Base-by-base conservation (phyloP, 2,113 vertebrate species). In the Cavia aperea region DNA sequence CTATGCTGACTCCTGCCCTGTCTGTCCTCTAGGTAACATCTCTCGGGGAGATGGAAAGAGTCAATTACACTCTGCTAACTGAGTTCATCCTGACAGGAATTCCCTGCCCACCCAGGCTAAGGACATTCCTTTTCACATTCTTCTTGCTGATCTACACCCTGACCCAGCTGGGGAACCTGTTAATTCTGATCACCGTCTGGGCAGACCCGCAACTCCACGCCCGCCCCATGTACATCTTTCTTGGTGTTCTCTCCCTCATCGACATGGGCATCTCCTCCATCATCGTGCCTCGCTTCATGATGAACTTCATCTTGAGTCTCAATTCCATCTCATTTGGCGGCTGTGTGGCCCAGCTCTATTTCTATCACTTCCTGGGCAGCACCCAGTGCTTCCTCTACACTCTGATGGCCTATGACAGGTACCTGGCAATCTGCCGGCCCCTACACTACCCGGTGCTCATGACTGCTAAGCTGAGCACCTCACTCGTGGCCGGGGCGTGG, bases 341-440 rank as follows among this genome's bases (percentile, higher is more conserved):
- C 23, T 98, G 98, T 87, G 95, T 97, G 2, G 3, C 95, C 1
- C 98, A 98, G 58, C 97, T 98, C 56, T 97, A 96, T 31, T 97
- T 97, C 94, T 97, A 97, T 33, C 95, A 94, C 1, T 96, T 96
- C 0, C 56, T 98, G 0, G 92, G 82, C 4, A 95, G 97, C 19
- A 97, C 97, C 0, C 96, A 96, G n/a, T 97, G 97, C 3, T 97
- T 95, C 81, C 96, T 98, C 65, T 96, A 98, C 29, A 98, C 97
- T 0, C 73, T 97, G 54, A 98, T 98, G 98, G 98, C 98, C 26
- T 98, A 97, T 0, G 98, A 98, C 68, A 94, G 97, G 36, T 98
- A 97, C 72, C 63, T 98, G 88, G 97, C 97, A 51, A 97, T 98
- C 58, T 98, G 97, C 68, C 90, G 81, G 87, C 98, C 98, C 4